These are phyloP conservation scores for Teleogryllus occipitalis DNA, from an alignment of 1,140 invertebrate genomes.

Conservation along the genomic window DNA sequence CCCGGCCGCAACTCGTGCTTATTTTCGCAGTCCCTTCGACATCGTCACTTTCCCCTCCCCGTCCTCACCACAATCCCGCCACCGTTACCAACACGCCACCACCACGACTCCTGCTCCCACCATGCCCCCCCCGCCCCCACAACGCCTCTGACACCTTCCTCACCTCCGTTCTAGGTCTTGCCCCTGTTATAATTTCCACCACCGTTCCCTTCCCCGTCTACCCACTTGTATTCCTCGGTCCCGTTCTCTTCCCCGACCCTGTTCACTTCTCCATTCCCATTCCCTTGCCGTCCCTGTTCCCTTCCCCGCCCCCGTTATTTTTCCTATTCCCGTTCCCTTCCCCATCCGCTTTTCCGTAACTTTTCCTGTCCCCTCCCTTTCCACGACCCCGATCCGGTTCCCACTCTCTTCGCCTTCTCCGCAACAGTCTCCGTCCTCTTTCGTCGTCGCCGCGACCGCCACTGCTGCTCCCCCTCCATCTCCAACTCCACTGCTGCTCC, in stretches of 20 bases:
- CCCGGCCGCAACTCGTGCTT: too few species aligned
- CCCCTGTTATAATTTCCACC: neutral
- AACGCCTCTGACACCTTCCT: neutral
- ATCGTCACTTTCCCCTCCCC: neutral
- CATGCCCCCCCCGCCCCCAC: neutral
- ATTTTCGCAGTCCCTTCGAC: neutral
- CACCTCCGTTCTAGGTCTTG: neutral
- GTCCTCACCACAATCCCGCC: neutral
- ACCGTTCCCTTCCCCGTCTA: neutral
- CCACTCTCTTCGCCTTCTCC: neutral
- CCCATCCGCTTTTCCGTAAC: neutral
- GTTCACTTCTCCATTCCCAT: neutral
- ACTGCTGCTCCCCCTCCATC: neutral
- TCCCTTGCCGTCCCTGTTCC: neutral
- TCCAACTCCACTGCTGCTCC: neutral
- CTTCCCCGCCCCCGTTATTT: neutral
- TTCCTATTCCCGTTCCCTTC: neutral
- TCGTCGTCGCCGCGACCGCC: too few species aligned
- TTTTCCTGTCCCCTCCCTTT: neutral
- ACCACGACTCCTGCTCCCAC: neutral
- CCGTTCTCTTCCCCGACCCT: neutral
- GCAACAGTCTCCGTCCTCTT: neutral
- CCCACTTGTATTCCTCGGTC: neutral
- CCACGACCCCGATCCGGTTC: neutral
- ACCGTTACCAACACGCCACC: neutral